Conservation (phyloP, 1,140 invertebrate genomes). For the Diachasmimorpha longicaudata region DNA sequence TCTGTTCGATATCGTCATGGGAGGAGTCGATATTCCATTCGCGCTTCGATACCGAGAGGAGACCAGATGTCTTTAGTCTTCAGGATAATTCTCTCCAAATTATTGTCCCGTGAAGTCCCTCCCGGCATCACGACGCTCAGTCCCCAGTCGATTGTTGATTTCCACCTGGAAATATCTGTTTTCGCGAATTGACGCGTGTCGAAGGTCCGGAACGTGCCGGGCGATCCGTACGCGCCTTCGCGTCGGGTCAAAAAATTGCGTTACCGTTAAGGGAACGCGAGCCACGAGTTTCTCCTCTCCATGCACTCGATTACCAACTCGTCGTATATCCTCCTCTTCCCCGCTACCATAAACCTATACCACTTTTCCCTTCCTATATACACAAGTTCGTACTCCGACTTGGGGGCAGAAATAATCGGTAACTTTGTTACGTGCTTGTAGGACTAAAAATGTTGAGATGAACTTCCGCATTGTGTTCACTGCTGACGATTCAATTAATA, state of each 20-base stretch:
- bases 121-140: too few species aligned
- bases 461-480: not conserved
- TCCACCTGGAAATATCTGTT: not conserved
- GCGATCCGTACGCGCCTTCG: not conserved
- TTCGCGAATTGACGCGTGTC: not conserved
- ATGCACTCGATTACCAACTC: not conserved
- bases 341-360: not conserved
- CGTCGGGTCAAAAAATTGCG: not conserved
- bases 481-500: not conserved
- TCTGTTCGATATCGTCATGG: too few species aligned
- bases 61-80: too few species aligned
- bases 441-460: not conserved
- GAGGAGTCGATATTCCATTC: too few species aligned
- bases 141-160: too few species aligned
- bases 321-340: not conserved
- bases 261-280: slow-evolving; percentile 1
- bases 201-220: not conserved
- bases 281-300: not conserved
- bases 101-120: too few species aligned
- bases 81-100: too few species aligned
- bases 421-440: not conserved
- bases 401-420: not conserved
- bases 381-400: not conserved
- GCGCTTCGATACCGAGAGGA: too few species aligned
- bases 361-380: not conserved